Conservation (phyloP, 1,140 invertebrate genomes). For the Leptopilina boulardi region DNA sequence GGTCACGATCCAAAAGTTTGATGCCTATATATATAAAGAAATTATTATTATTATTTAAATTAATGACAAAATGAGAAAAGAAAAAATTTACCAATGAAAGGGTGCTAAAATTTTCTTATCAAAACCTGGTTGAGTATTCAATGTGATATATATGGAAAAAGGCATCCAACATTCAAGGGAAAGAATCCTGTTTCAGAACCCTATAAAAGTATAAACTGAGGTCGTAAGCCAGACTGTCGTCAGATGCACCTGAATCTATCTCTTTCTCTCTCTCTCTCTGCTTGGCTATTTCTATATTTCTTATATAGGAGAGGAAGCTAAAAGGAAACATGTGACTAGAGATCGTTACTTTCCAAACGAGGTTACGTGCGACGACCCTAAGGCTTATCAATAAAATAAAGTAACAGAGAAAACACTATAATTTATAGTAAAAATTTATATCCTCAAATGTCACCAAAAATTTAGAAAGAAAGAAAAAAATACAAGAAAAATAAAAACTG, state of each 20-base stretch:
- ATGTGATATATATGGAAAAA: not conserved
- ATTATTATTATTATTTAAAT: too few species aligned
- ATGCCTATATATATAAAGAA: not conserved
- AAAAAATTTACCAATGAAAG: too few species aligned
- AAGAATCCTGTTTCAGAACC: conserved; percentile 36
- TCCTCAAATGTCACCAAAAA: not conserved
- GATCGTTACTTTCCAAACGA: conserved; percentile 36
- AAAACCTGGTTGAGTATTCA: not conserved
- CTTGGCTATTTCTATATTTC: conserved; percentile 25
- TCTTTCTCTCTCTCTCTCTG: too few species aligned
- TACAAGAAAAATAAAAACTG: not conserved
- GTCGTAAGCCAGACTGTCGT: conserved; percentile 38
- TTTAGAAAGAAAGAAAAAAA: too few species aligned
- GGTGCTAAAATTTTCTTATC: not conserved
- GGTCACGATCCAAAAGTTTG: conserved; percentile 11
- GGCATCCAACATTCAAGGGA: conserved; percentile 29
- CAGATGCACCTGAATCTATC: conserved; percentile 29
- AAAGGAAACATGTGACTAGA: conserved; percentile 31
- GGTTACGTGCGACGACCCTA: conserved; percentile 38
- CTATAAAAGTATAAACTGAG: conserved; percentile 38
- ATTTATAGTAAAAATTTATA: conserved; percentile 1
- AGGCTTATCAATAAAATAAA: conserved; percentile 21
- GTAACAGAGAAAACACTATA: conserved; percentile 47
- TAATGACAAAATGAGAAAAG: too few species aligned
- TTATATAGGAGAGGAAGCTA: conserved; percentile 11